These are phyloP conservation scores for Hemicordylus capensis DNA, from an alignment of 2,113 vertebrate species.

Conservation along the genomic window DNA sequence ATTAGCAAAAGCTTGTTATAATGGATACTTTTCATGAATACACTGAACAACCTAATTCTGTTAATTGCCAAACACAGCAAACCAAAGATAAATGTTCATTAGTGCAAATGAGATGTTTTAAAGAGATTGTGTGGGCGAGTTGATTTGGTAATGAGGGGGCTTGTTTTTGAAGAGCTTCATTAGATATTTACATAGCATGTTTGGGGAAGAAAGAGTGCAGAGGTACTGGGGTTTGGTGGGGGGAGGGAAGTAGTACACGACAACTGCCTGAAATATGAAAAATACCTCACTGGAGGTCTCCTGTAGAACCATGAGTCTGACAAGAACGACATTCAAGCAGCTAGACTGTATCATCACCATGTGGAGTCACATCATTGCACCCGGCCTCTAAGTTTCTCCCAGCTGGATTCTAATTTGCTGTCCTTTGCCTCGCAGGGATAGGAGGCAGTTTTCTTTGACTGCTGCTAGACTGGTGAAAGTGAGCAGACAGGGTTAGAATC, in stretches of 20 bases:
- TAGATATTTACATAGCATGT: neutral
- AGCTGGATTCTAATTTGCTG: neutral
- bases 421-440: too few species aligned
- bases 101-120: neutral
- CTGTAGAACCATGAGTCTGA: neutral
- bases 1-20: constrained; percentile 29
- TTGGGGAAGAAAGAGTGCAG: neutral
- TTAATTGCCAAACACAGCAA: neutral
- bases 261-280: neutral
- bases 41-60: constrained; percentile 13
- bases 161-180: neutral
- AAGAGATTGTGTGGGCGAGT: neutral
- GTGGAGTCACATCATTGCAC: neutral
- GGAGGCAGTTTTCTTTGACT: neutral
- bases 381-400: neutral
- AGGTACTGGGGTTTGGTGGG: neutral
- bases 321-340: neutral
- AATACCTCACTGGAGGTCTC: too few species aligned
- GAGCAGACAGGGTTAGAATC: neutral
- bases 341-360: too few species aligned
- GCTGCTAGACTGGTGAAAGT: neutral
- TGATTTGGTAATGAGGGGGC: neutral
- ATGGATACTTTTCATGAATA: constrained; percentile 34
- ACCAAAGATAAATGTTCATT: neutral
- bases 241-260: neutral